Conservation (phyloP, 92 coral and sea anemone genomes). For the Phenganax subtilis region DNA sequence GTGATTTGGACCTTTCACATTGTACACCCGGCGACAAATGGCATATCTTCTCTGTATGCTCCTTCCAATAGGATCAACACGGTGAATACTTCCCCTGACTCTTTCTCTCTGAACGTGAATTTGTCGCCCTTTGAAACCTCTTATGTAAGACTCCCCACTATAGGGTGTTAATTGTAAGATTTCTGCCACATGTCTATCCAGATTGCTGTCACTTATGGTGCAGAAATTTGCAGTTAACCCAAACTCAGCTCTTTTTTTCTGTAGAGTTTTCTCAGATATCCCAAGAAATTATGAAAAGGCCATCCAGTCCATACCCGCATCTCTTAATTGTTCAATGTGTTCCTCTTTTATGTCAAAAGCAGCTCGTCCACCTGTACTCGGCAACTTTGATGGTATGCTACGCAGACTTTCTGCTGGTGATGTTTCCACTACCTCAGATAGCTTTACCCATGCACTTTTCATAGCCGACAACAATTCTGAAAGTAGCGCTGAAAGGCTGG, state of each 20-base stretch:
- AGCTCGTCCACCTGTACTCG: slow-evolving; percentile 8
- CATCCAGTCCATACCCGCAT: slow-evolving; percentile 4
- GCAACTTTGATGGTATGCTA: not conserved
- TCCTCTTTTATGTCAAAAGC: not conserved
- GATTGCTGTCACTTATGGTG: not conserved
- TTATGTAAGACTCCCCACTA: slow-evolving; percentile 2
- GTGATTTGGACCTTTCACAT: slow-evolving; percentile 2
- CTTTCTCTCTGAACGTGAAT: not conserved
- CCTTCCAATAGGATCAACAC: slow-evolving; percentile 3
- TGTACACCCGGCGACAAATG: slow-evolving; percentile 1
- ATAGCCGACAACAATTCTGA: slow-evolving; percentile 10
- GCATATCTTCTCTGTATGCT: slow-evolving; percentile 4
- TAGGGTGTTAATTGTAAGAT: not conserved
- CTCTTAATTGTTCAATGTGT: slow-evolving; percentile 10
- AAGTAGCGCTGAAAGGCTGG: not conserved
- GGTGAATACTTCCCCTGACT: slow-evolving; percentile 3
- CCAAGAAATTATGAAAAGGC: not conserved
- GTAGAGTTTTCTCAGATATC: not conserved
- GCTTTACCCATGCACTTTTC: slow-evolving; percentile 5
- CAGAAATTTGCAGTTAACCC: slow-evolving; percentile 9
- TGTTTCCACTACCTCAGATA: slow-evolving; percentile 1
- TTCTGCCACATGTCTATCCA: not conserved
- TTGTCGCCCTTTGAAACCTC: not conserved
- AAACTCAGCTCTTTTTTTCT: not conserved
- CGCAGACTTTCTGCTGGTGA: not conserved